Conservation (phyloP, 1,140 invertebrate species). For the Brachionus manjavacas region DNA sequence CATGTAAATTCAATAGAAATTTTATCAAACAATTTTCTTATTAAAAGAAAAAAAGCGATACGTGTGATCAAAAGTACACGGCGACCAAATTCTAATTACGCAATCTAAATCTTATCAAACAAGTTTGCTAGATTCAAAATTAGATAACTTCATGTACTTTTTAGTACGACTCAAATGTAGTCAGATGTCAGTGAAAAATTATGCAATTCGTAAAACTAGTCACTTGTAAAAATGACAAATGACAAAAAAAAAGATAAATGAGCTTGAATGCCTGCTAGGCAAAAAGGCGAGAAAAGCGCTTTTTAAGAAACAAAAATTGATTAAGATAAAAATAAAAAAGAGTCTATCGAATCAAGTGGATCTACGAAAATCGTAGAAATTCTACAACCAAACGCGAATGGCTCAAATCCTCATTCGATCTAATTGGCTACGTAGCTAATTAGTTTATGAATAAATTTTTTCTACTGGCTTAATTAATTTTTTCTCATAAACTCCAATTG, state of each 20-base stretch:
- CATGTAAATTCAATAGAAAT: not conserved
- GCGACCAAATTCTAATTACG: not conserved
- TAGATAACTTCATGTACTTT: not conserved
- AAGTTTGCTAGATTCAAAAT: not conserved
- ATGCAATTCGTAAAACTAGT: constrained; percentile 4
- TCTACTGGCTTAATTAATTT: not conserved
- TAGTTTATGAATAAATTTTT: not conserved
- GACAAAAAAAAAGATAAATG: constrained; percentile 31
- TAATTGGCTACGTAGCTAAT: not conserved
- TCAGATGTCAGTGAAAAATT: constrained; percentile 19
- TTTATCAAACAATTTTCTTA: not conserved
- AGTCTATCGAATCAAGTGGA: not conserved
- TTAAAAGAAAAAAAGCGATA: not conserved
- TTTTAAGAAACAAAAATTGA: not conserved
- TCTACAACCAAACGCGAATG: not conserved
- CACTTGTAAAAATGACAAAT: constrained; percentile 31
- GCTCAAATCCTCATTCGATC: not conserved
- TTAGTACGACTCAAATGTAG: not conserved
- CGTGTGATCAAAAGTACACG: not conserved
- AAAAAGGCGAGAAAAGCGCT: constrained; percentile 8
- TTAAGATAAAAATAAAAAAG: constrained; percentile 15
- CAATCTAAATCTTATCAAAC: constrained; percentile 22
- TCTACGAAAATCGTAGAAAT: not conserved
- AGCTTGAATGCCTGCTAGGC: not conserved
- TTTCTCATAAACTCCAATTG: not conserved